Evolutionary conservation across 2,888 invertebrate species (phyloP).

Genomic region (Chesias legatella): DNA sequence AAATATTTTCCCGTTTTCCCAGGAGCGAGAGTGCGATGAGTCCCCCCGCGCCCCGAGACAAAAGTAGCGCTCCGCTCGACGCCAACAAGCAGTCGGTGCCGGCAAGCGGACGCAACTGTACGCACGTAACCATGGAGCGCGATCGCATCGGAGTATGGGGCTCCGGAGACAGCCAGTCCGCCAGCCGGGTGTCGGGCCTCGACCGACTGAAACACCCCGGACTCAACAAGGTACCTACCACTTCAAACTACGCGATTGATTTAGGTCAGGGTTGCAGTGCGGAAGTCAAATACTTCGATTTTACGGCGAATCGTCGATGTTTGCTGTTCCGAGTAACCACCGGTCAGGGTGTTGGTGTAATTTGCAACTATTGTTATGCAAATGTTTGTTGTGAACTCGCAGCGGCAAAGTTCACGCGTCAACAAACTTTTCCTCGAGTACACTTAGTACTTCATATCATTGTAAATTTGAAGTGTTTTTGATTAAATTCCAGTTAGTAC

Average conservation of each 20-base stretch:
- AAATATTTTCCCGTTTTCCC: conserved; percentile 74
- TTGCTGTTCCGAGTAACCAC: conserved; percentile 14
- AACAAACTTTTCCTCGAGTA: conserved; percentile 44
- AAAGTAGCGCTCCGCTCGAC: conserved; percentile 50
- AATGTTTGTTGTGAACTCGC: conserved; percentile 51
- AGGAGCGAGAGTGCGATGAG: conserved; percentile 74
- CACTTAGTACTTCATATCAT: too few relatives aligned
- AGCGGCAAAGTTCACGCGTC: conserved; percentile 51
- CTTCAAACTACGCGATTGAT: conserved; percentile 38
- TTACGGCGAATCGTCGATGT: conserved; percentile 31
- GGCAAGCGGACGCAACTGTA: conserved; percentile 49
- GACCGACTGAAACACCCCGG: conserved; percentile 85
- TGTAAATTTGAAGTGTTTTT: background rate
- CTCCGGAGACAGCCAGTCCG: conserved; percentile 78
- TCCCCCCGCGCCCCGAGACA: conserved; percentile 65
- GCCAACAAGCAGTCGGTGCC: conserved; percentile 59
- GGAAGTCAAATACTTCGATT: conserved; percentile 40
- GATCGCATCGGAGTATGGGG: conserved; percentile 84
- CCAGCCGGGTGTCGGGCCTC: conserved; percentile 81
- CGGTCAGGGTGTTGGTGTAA: too few relatives aligned
- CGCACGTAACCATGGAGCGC: conserved; percentile 72
- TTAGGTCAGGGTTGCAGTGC: conserved; percentile 58
- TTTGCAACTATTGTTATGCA: conserved; percentile 35
- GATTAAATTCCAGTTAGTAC: conserved; percentile 2
- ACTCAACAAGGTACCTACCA: conserved; percentile 83